A percentile compares a stretch with the other conserved stretches of the same genome.
These are phyloP conservation scores for Aurelia aurita complex sp. Pacific DNA, from an alignment of 30 jellyfish, hydroid and myxozoan species.

Conservation along the genomic window DNA sequence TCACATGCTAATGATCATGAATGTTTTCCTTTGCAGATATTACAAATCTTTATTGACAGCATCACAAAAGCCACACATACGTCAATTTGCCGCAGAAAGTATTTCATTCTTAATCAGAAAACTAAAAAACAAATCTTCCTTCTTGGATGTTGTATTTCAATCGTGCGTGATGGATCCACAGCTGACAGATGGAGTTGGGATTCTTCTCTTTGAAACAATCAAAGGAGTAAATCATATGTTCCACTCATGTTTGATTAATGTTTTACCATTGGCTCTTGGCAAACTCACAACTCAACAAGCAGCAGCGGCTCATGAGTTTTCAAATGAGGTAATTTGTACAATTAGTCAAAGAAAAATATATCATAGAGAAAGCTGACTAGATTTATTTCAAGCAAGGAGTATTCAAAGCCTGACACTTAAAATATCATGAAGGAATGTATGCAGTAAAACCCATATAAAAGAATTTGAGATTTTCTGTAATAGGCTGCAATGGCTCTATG, in stretches of 20 bases:
- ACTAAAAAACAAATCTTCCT: conserved; percentile 32
- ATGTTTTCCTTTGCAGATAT: conserved; percentile 23
- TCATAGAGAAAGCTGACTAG: too few species aligned
- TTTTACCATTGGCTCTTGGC: conserved; percentile 7
- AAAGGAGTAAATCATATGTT: conserved; percentile 67
- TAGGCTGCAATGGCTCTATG: too few species aligned
- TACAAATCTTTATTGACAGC: conserved; percentile 55
- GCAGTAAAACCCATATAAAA: too few species aligned
- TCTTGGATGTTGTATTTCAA: conserved; percentile 49
- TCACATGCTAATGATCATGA: neutral
- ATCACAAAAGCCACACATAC: conserved; percentile 68
- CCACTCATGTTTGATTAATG: conserved; percentile 63
- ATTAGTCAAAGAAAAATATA: neutral
- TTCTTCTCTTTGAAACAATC: conserved; percentile 67
- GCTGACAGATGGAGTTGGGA: conserved; percentile 74
- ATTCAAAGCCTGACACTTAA: too few species aligned
- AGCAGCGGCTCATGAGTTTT: neutral
- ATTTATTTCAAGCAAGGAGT: too few species aligned
- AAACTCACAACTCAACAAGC: conserved; percentile 13
- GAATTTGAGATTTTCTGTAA: too few species aligned
- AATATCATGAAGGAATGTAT: too few species aligned
- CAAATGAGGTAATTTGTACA: neutral
- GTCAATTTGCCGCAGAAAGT: conserved; percentile 86
- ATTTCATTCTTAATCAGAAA: conserved; percentile 78
- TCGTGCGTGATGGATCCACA: conserved; percentile 35